Percentiles rank a stretch among this genome's conserved stretches.
phyloP scores from a whole-genome alignment of 2,888 invertebrate species.

The Pterostichus niger region DNA sequence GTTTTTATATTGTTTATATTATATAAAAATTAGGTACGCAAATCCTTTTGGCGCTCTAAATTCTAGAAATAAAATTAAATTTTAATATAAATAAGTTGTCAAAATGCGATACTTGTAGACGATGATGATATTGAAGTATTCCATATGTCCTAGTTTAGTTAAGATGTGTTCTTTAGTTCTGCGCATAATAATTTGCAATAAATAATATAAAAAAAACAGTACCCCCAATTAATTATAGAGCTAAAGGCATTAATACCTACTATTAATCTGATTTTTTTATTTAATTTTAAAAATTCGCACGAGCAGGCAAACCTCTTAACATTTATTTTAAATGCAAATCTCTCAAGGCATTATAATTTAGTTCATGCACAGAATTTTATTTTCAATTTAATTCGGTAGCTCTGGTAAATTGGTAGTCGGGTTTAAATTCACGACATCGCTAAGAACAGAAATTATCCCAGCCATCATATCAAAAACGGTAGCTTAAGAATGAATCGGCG shows the following conservation, averaged over 20 bases:
- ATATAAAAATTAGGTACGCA: too few species aligned
- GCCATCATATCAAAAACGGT: constrained; percentile 57
- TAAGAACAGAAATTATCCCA: constrained; percentile 57
- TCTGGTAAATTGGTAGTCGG: constrained; percentile 50
- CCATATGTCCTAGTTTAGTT: neutral
- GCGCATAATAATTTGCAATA: neutral
- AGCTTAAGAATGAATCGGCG: constrained; percentile 58
- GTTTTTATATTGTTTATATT: too few species aligned
- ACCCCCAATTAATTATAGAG: constrained; percentile 6
- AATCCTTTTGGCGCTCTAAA: too few species aligned
- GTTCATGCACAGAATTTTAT: constrained; percentile 58
- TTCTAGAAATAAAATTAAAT: too few species aligned
- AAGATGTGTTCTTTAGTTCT: neutral
- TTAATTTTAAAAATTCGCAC: constrained; percentile 24
- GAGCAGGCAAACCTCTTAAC: constrained; percentile 22
- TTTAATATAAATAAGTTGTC: too few species aligned
- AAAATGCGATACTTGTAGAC: too few species aligned
- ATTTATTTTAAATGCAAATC: constrained; percentile 53
- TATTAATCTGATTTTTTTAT: constrained; percentile 1
- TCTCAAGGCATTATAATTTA: constrained; percentile 53
- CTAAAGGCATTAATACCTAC: neutral
- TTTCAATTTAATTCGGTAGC: constrained; percentile 59
- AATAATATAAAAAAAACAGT: constrained; percentile 1
- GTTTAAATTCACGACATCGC: constrained; percentile 57
- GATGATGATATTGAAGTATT: neutral